Base-by-base conservation (phyloP, 1,140 invertebrate species). In the Hypsibius dujardini region DNA sequence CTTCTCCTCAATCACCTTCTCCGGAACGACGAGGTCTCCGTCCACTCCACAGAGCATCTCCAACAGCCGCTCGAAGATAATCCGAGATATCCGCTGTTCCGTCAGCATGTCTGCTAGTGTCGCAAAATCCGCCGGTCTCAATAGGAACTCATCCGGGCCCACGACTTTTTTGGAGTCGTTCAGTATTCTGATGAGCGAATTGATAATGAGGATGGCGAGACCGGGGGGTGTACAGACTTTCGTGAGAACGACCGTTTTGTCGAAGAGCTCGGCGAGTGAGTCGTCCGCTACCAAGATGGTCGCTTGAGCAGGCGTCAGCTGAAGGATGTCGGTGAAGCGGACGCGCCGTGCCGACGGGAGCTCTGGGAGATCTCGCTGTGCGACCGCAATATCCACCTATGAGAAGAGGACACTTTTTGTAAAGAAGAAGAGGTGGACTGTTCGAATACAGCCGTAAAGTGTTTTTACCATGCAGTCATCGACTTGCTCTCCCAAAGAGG, bases 241-340 rank as follows among this genome's bases (percentile, higher is more conserved):
- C 81, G 79, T 2, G 87, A 87, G 70, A 88, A 77, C 77, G 84
- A 81, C 42, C 84, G 85, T 70, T 87, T 78, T 67, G 75, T 79
- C 59, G 79, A 80, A 78, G n/a, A n/a, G n/a, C n/a, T n/a, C n/a
- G n/a, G n/a, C n/a, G n/a, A n/a, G n/a, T n/a, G n/a, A n/a, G 83
- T 85, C 72, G 86, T 79, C 46, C 82, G 50, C 50, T 7, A 56
- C 50, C 7, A 56, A 7, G 7, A 56, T 56, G n/a, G 50, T n/a
- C 50, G 50, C 50, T 7, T 56, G 50, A 56, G n/a, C n/a, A n/a
- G 50, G 50, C 7, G n/a, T 7, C 7, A 56, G 50, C n/a, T 56
- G 7, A 81, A 76, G 84, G 81, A 62, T 77, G 56, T 42, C 76
- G 76, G 75, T 71, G 2, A 2, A 67, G 15, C 2, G 1, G 7